Evolutionary conservation across 2,888 invertebrate genomes (phyloP).

Genomic region (Chrysodeixis includens): DNA sequence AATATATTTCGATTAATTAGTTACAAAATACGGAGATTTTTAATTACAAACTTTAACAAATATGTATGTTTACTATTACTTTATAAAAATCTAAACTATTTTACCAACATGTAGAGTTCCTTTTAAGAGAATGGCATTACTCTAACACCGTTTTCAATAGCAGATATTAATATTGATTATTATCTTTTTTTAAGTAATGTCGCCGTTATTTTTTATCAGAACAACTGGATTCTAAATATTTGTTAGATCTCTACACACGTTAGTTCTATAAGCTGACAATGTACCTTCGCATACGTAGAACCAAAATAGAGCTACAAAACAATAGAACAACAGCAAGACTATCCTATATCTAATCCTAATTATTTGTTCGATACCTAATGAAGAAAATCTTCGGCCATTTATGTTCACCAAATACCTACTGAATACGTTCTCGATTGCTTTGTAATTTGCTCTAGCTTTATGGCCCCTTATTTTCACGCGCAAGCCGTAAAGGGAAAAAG

Average conservation of each 20-base stretch:
- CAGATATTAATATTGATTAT: too few species aligned
- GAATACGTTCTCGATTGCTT: constrained; percentile 8
- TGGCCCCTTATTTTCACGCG: background rate
- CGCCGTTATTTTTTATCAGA: too few species aligned
- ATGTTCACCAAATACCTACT: constrained; percentile 8
- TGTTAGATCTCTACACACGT: background rate
- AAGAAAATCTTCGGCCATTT: constrained; percentile 5
- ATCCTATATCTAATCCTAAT: background rate
- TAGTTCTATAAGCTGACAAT: background rate
- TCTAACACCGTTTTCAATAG: too few species aligned
- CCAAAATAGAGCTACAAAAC: background rate
- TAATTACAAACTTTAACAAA: too few species aligned
- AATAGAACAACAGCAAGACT: background rate
- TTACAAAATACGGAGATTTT: too few species aligned
- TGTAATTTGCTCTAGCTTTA: constrained; percentile 7
- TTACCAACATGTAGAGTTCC: too few species aligned
- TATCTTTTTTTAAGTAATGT: too few species aligned
- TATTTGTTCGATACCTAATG: constrained; percentile 4
- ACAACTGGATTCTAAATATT: background rate
- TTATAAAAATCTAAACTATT: too few species aligned
- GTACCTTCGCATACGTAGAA: background rate
- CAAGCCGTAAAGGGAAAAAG: constrained; percentile 5
- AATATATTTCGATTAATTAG: too few species aligned
- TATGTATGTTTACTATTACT: too few species aligned
- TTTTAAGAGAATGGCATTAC: too few species aligned